phyloP scores from a whole-genome alignment of 2,888 invertebrate genomes.

The Choristoneura rosaceana region DNA sequence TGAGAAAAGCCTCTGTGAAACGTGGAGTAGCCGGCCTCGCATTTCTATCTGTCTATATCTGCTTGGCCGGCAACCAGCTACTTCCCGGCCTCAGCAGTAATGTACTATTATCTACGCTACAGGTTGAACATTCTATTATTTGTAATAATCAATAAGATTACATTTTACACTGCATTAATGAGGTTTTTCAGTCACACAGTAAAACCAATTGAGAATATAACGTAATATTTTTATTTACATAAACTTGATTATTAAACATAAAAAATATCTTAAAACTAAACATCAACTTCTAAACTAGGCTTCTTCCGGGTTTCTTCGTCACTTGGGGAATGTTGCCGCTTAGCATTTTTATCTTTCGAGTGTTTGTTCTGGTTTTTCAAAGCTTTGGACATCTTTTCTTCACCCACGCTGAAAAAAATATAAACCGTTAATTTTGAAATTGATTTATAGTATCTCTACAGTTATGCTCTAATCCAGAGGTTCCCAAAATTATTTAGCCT shows the following conservation, averaged over 20 bases:
- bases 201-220: neutral
- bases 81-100: too few species aligned
- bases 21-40: too few species aligned
- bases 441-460: too few species aligned
- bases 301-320: conserved; percentile 65
- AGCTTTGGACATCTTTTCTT: conserved; percentile 86
- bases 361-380: conserved; percentile 89
- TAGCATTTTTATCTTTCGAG: conserved; percentile 65
- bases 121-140: too few species aligned
- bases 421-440: neutral
- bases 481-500: too few species aligned
- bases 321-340: conserved; percentile 62
- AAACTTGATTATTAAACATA: neutral
- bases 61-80: too few species aligned
- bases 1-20: too few species aligned
- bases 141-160: too few species aligned
- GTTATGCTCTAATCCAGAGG: too few species aligned
- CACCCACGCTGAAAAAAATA: conserved; percentile 83
- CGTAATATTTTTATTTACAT: conserved; percentile 8
- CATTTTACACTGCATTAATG: too few species aligned
- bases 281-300: conserved; percentile 45
- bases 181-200: neutral
- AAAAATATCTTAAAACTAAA: conserved; percentile 1
- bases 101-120: too few species aligned
- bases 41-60: too few species aligned